phyloP scores from a whole-genome alignment of 2,888 invertebrate species.

The Gandaritis pyraliata region DNA sequence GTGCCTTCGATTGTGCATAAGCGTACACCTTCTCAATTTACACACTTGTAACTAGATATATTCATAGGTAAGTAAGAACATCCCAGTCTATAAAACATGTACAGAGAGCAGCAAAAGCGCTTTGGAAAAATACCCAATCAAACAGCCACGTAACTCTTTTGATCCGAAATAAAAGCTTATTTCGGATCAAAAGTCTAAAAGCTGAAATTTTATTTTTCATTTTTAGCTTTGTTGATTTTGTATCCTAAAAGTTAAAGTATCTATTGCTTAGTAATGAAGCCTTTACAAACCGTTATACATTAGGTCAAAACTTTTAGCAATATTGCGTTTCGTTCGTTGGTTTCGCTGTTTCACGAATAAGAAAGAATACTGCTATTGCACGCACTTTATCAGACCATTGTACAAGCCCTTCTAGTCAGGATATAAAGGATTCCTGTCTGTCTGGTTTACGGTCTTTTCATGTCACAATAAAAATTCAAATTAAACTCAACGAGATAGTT shows the following conservation, averaged over 20 bases:
- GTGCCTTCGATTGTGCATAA: slow-evolving; percentile 29
- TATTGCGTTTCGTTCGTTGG: no score
- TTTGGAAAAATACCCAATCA: neutral
- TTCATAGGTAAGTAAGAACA: slow-evolving; percentile 32
- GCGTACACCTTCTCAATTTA: slow-evolving; percentile 37
- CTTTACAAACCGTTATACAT: no score
- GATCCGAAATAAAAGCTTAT: no score
- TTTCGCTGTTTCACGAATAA: no score
- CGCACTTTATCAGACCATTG: slow-evolving; percentile 13
- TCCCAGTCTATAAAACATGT: slow-evolving; percentile 40
- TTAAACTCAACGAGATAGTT: slow-evolving; percentile 44
- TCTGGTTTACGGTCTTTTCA: slow-evolving; percentile 52
- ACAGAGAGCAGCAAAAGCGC: slow-evolving; percentile 17
- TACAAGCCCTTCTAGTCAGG: slow-evolving; percentile 41
- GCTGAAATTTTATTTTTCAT: no score
- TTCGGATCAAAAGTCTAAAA: no score
- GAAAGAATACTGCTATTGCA: neutral
- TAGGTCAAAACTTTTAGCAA: no score
- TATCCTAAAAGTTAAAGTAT: no score
- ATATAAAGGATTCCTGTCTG: slow-evolving; percentile 50
- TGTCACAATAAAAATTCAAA: slow-evolving; percentile 56
- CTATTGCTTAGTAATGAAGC: no score
- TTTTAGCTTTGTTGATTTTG: no score
- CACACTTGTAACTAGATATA: slow-evolving; percentile 38
- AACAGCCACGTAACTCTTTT: no score